Evolutionary conservation across 2,888 invertebrate genomes (phyloP), one percentile per base, ranked within the genome.

Genomic region (Athalia rosae): DNA sequence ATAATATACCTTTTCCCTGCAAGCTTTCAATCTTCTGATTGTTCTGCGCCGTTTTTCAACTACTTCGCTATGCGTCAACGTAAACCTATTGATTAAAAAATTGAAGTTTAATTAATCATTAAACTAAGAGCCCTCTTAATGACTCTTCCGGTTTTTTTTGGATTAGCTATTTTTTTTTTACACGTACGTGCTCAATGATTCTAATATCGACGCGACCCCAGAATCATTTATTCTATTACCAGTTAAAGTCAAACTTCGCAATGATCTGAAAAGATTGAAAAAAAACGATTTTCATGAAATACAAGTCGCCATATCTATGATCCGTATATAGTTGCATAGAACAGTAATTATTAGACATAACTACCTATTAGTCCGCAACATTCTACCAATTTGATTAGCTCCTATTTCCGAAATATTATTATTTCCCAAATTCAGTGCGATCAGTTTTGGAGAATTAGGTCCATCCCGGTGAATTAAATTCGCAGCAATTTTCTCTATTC

Each of bases 361-460:
- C 50, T 11, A 82, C 84, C 85, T 83, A 69, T 86, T 86, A 0
- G 83, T 85, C 41, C 90, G 86, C 67, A 91, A 83, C 80, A 89
- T 85, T 13, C 81, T 78, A 0, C 86, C 88, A 3, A 90, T 76
- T 13, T 84, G 73, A 47, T 50, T 58, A 4, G 84, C 85, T 3
- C 90, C 90, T 11, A 80, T 80, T 64, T 89, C 88, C 15, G 85
- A 85, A 43, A 90, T 83, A 56, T 80, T 81, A 82, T 91, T 91
- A 77, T 89, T 87, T 0, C 90, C 85, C 61, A 91, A 77, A 83
- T 90, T 89, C 53, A 91, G 79, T 48, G 84, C 84, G 4, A 84
- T 79, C 63, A 91, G 78, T 66, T 79, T 81, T 4, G 85, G 80
- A 4, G 76, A 28, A 5, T 82, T 64, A 3, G 86, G 79, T 3